Percentiles rank a stretch among this genome's conserved stretches.
Evolutionary conservation across 2,888 invertebrate species (phyloP).

Genomic region (Cloeon dipterum): DNA sequence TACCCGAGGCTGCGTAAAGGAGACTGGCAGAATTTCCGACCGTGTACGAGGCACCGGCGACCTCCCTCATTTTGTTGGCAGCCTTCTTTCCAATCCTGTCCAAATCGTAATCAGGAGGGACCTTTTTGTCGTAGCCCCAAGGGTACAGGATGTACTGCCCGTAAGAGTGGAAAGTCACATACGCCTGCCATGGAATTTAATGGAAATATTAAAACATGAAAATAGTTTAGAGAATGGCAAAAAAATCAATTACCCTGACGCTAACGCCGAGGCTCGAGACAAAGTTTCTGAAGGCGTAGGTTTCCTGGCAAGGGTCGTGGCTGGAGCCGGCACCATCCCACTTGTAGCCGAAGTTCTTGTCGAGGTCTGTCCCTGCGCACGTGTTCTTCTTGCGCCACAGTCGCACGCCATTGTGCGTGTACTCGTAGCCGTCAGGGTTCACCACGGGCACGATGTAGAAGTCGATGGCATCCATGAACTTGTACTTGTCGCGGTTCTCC

Average conservation of each 20-base stretch:
- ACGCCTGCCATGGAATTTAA: constrained; percentile 25
- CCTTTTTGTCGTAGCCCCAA: constrained; percentile 52
- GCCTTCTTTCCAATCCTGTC: constrained; percentile 42
- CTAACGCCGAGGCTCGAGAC: constrained; percentile 13
- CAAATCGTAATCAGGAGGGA: constrained; percentile 39
- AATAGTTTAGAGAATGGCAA: neutral
- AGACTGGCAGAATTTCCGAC: constrained; percentile 58
- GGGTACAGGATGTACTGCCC: constrained; percentile 69
- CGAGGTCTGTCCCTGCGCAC: constrained; percentile 59
- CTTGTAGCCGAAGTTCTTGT: constrained; percentile 68
- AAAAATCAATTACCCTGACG: constrained; percentile 16
- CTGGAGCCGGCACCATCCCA: constrained; percentile 77
- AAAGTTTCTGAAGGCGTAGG: constrained; percentile 39
- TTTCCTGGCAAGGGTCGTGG: constrained; percentile 58
- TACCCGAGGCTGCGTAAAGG: constrained; percentile 34
- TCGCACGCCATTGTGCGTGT: constrained; percentile 54
- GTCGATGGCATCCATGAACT: constrained; percentile 24
- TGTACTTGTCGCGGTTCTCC: constrained; percentile 40
- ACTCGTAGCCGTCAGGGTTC: constrained; percentile 77
- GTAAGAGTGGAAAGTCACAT: constrained; percentile 62
- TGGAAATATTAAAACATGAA: no score
- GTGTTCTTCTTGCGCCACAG: constrained; percentile 51
- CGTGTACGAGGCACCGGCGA: constrained; percentile 37
- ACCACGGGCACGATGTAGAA: constrained; percentile 36
- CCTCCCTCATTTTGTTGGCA: constrained; percentile 33